Conservation (phyloP, 2,113 vertebrate genomes). For the Labeo rohita region DNA sequence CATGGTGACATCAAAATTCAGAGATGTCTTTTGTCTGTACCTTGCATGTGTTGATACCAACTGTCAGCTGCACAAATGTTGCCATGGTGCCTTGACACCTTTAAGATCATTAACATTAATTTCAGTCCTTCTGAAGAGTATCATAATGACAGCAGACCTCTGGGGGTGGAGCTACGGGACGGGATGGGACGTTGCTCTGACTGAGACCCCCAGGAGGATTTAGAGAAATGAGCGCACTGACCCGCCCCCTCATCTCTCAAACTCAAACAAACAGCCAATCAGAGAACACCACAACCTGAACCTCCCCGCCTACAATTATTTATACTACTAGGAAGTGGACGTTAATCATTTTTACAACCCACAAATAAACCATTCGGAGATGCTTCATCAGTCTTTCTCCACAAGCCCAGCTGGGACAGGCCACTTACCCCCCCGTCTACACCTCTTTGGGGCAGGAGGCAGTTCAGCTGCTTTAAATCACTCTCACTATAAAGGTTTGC, state of each 20-base stretch:
- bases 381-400: constrained; percentile 5
- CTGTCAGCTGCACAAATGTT: constrained; percentile 15
- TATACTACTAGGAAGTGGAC: neutral
- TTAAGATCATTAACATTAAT: constrained; percentile 53
- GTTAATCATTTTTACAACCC: constrained; percentile 20
- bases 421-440: neutral
- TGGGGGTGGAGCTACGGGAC: constrained; percentile 4
- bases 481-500: neutral
- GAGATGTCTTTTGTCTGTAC: constrained; percentile 39
- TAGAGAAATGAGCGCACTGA: neutral
- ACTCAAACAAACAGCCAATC: constrained; percentile 20
- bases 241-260: neutral
- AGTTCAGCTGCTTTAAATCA: neutral
- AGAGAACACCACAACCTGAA: neutral
- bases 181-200: neutral
- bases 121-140: constrained; percentile 34
- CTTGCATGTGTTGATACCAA: constrained; percentile 45
- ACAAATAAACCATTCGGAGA: constrained; percentile 3
- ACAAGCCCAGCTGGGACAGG: neutral
- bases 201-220: constrained; percentile 12
- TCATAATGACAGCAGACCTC: constrained; percentile 55
- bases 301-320: neutral
- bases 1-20: constrained; percentile 39
- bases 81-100: constrained; percentile 44
- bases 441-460: neutral